Base-by-base conservation (phyloP, 1,140 invertebrate species). In the Bombus superbus region DNA sequence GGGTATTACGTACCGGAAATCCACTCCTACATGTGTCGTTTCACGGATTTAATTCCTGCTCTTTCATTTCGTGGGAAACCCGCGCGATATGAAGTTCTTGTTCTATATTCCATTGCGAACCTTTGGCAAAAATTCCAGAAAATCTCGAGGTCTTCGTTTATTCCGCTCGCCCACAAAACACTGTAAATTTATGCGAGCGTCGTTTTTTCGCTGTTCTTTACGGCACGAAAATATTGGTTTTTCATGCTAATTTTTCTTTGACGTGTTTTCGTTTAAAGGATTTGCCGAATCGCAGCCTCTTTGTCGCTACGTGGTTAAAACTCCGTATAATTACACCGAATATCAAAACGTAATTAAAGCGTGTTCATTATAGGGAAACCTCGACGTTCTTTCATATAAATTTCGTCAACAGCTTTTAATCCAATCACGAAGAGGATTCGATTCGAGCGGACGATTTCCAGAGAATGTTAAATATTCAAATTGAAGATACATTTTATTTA, bases 11-110 rank as follows among this genome's bases (percentile, higher is more conserved):
- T 40, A 47, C 71, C 25, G 57, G 25, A 42, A 40, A 72, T 38
- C 44, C 35, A 72, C 66, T 53, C 1, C 18, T 18, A 32, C 57
- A 69, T 28, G 9, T 80, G 74, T 42, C 32, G 83, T 64, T 47
- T 59, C 77, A 44, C 69, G 64, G 72, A 85, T 88, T 88, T 88
- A 88, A 88, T 87, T 88, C 44, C 57, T 25, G 86, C 62, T 68
- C 82, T 88, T 88, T 88, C 80, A 75, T 87, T 81, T 85, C 72
- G 15, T 18, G 53, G 53, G 25, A 87, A 75, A 84, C 66, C 66
- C 86, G 59, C 28, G 32, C 35, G 62, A 47, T 88, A 88, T 84
- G 86, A 81, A 59, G 79, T 59, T 80, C 75, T 84, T 32, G 42
- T 53, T 57, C n/a, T 28, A 11, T 72, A 85, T 53, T 74, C 38